These are phyloP conservation scores for Sinotaia quadrata DNA, from an alignment of 2,888 invertebrate species.

Conservation along the genomic window DNA sequence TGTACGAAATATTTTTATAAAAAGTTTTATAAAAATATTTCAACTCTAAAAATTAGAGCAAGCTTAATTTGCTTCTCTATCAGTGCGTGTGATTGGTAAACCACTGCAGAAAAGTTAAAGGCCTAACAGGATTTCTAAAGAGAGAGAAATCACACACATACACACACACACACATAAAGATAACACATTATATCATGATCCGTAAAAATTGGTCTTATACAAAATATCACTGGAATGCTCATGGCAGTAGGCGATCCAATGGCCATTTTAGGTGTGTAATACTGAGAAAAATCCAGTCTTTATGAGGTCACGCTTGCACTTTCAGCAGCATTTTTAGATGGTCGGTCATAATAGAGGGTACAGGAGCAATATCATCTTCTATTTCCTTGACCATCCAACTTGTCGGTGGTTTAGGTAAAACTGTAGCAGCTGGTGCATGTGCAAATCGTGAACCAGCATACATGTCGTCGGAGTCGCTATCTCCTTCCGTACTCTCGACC, in stretches of 20 bases:
- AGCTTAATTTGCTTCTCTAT: neutral
- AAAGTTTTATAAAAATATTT: neutral
- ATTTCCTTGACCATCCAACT: conserved; percentile 78
- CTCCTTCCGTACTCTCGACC: neutral
- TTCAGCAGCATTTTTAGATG: conserved; percentile 68
- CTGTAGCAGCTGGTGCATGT: conserved; percentile 84
- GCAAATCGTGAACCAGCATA: conserved; percentile 86
- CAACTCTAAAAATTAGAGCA: neutral
- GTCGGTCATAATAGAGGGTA: conserved; percentile 56
- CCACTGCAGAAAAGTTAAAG: conserved; percentile 22
- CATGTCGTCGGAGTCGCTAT: conserved; percentile 13
- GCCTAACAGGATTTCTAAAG: conserved; percentile 17
- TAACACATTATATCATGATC: neutral
- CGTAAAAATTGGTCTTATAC: conserved; percentile 22
- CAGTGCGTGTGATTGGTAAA: conserved; percentile 18
- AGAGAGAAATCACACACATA: neutral
- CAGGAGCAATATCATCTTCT: conserved; percentile 31
- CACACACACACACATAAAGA: neutral
- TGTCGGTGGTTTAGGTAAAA: conserved; percentile 85
- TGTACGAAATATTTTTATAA: neutral
- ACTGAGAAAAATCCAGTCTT: conserved; percentile 1
- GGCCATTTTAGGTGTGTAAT: conserved; percentile 1
- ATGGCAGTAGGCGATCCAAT: conserved; percentile 22
- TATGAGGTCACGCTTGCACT: conserved; percentile 49
- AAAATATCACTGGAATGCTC: conserved; percentile 29